A percentile compares a stretch with the other conserved stretches of the same genome.
These are phyloP conservation scores for Rhizoglyphus robini DNA, from an alignment of 1,140 invertebrate species.

Conservation along the genomic window DNA sequence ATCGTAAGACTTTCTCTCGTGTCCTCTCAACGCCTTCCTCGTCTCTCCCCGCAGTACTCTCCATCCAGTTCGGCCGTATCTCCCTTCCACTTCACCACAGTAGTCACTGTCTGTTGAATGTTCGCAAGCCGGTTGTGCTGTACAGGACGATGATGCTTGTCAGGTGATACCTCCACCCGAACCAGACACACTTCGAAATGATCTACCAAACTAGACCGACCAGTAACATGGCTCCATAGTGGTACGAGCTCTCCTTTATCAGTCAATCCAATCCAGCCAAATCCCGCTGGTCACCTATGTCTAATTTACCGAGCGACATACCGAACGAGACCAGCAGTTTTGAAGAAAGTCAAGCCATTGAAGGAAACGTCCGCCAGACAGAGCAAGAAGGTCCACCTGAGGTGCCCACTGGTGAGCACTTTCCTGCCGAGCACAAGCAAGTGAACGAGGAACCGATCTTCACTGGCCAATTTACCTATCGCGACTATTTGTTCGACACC, in stretches of 20 bases:
- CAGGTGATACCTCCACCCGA: too few species aligned
- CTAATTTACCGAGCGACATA: neutral
- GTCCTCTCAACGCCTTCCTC: neutral
- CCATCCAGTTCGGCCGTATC: constrained; percentile 3
- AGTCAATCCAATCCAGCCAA: neutral
- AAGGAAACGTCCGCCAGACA: neutral
- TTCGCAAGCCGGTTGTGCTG: neutral
- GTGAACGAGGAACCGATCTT: neutral
- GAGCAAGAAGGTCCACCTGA: too few species aligned
- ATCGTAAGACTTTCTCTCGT: neutral
- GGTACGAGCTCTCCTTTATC: too few species aligned
- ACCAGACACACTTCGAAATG: too few species aligned
- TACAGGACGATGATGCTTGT: too few species aligned
- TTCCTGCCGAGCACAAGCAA: neutral
- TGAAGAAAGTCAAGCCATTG: neutral
- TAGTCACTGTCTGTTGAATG: neutral
- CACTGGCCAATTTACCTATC: neutral
- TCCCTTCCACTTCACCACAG: neutral
- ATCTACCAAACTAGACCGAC: neutral
- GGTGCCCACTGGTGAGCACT: too few species aligned
- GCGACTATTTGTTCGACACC: neutral
- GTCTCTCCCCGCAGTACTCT: neutral
- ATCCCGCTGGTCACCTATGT: neutral
- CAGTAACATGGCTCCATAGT: too few species aligned
- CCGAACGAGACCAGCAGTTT: neutral